Percentiles rank a stretch among this genome's conserved stretches.
Evolutionary conservation across 2,113 vertebrate genomes (phyloP).

Genomic region (Acanthochromis polyacanthus): DNA sequence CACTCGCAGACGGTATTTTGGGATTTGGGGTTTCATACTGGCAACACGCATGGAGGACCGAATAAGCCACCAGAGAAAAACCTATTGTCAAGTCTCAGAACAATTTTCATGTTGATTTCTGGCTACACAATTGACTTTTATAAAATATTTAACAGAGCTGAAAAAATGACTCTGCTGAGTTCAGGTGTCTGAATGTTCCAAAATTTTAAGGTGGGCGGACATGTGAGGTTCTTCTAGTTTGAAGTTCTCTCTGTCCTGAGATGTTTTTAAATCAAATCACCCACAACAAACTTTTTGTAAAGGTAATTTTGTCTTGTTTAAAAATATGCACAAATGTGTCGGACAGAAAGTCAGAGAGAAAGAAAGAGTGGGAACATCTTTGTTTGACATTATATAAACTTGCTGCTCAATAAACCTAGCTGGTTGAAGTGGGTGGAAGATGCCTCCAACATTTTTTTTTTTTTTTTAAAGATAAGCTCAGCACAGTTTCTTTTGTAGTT

Average conservation of each 20-base stretch:
- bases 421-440: conserved; percentile 4
- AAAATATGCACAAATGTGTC: background rate
- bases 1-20: conserved; percentile 31
- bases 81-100: conserved; percentile 27
- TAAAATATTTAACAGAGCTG: conserved; percentile 47
- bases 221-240: conserved; percentile 1
- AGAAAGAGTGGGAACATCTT: background rate
- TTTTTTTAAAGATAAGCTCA: background rate
- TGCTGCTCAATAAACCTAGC: conserved; percentile 15
- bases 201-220: conserved; percentile 14
- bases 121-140: conserved; percentile 31
- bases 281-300: conserved; percentile 16
- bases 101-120: conserved; percentile 58
- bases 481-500: too few species aligned
- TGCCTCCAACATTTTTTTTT: conserved; percentile 13
- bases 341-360: background rate
- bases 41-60: conserved; percentile 17
- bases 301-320: conserved; percentile 21
- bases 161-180: conserved; percentile 21
- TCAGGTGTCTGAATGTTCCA: conserved; percentile 18
- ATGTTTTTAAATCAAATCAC: conserved; percentile 20
- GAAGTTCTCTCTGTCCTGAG: background rate
- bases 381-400: conserved; percentile 5
- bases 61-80: conserved; percentile 27
- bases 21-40: conserved; percentile 48